These are phyloP conservation scores for Plumapathes pennacea DNA, from an alignment of 92 coral and sea anemone genomes.

Conservation along the genomic window DNA sequence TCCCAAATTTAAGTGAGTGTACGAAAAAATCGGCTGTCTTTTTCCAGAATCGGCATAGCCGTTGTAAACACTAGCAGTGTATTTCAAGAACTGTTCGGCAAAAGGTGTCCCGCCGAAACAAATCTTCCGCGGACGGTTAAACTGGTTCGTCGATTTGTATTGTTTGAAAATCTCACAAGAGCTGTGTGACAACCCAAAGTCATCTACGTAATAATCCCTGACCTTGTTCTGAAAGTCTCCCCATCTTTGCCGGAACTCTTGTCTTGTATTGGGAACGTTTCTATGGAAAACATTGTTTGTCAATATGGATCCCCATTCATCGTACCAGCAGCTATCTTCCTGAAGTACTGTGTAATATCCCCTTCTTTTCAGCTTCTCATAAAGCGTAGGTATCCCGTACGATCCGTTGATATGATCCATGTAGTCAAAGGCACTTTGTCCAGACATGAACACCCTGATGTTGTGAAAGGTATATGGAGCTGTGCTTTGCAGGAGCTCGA, in stretches of 20 bases:
- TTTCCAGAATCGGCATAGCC: constrained; percentile 49
- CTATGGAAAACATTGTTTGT: constrained; percentile 71
- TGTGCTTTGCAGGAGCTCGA: constrained; percentile 75
- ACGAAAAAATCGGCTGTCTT: constrained; percentile 72
- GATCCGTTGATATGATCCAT: constrained; percentile 46
- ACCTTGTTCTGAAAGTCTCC: constrained; percentile 40
- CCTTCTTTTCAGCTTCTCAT: constrained; percentile 50
- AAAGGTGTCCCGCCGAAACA: constrained; percentile 77
- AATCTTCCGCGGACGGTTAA: constrained; percentile 60
- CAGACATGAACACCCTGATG: constrained; percentile 79
- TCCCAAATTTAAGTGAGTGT: constrained; percentile 77
- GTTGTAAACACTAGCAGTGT: constrained; percentile 52
- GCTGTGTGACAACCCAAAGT: constrained; percentile 76
- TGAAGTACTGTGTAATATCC: constrained; percentile 86
- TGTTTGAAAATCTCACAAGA: constrained; percentile 76
- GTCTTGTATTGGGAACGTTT: constrained; percentile 29
- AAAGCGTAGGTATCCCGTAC: constrained; percentile 59
- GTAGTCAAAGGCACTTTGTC: constrained; percentile 69
- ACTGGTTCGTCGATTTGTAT: constrained; percentile 70
- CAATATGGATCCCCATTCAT: constrained; percentile 82
- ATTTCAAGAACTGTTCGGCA: constrained; percentile 69
- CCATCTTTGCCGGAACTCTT: constrained; percentile 65
- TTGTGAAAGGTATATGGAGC: constrained; percentile 90
- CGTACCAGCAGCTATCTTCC: constrained; percentile 97
- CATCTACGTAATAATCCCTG: constrained; percentile 53